Percentiles rank a stretch among this genome's conserved stretches.
Evolutionary conservation across 1,140 invertebrate species (phyloP).

Genomic region (Plutomurus gul): DNA sequence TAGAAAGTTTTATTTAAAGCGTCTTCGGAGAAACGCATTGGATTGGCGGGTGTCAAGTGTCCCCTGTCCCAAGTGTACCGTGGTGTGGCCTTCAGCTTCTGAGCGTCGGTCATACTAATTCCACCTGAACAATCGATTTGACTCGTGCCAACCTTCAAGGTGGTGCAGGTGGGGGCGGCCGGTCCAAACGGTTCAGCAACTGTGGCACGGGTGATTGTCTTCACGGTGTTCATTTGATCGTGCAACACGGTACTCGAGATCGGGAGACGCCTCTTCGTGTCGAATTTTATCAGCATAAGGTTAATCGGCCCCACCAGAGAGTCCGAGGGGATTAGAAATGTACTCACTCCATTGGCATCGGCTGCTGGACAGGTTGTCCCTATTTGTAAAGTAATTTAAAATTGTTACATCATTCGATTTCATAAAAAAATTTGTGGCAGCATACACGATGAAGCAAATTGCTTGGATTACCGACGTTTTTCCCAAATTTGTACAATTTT

Average conservation of each 20-base stretch:
- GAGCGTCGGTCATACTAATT: not conserved
- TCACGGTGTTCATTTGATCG: not conserved
- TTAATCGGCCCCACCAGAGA: not conserved
- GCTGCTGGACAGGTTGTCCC: not conserved
- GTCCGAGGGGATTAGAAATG: not conserved
- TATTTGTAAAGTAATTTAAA: no score
- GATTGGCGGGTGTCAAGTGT: slow-evolving; percentile 31
- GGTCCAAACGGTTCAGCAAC: slow-evolving; percentile 29
- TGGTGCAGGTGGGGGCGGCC: not conserved
- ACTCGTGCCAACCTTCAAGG: not conserved
- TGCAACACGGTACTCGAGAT: not conserved
- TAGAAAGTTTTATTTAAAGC: slow-evolving; percentile 37
- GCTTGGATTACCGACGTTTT: no score
- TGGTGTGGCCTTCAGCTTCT: not conserved
- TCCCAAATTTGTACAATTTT: no score
- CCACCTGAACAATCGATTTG: slow-evolving; percentile 13
- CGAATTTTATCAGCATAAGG: not conserved
- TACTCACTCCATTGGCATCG: not conserved
- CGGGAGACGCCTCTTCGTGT: not conserved
- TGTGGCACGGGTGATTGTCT: not conserved
- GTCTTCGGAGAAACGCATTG: not conserved
- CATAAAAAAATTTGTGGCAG: no score
- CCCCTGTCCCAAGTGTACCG: slow-evolving; percentile 37
- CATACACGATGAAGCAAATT: no score
- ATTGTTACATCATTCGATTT: no score